Percentiles rank a stretch among this genome's conserved stretches.
These are phyloP conservation scores for Sinocyclocheilus grahami DNA, from an alignment of 2,113 vertebrate genomes.

Conservation along the genomic window DNA sequence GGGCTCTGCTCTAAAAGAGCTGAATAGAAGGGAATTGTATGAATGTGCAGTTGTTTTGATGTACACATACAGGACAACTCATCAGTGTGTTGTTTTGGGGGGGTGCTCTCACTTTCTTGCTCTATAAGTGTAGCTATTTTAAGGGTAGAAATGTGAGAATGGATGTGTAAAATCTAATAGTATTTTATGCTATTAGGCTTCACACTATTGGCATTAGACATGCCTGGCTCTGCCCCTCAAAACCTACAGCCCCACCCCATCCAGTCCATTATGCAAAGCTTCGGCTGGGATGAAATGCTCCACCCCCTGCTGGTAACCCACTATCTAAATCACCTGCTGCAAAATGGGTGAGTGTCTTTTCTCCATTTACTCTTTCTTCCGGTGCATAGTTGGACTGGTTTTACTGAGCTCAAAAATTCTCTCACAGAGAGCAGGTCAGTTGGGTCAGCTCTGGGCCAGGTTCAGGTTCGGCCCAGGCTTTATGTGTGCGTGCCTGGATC, in stretches of 20 bases:
- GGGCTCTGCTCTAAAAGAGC: conserved; percentile 25
- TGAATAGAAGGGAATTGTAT: not conserved
- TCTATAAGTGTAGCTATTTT: not conserved
- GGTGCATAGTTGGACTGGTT: not conserved
- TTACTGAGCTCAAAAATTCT: not conserved
- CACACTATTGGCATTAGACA: conserved; percentile 87
- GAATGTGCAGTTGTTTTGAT: not conserved
- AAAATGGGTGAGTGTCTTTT: conserved; percentile 80
- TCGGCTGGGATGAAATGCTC: conserved; percentile 96
- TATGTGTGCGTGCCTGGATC: conserved; percentile 91
- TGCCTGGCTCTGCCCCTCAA: conserved; percentile 84
- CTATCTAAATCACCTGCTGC: conserved; percentile 89
- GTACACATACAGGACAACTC: conserved; percentile 2
- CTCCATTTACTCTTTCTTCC: not conserved
- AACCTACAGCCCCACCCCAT: conserved; percentile 91
- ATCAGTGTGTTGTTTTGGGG: not conserved
- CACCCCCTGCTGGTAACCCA: conserved; percentile 87
- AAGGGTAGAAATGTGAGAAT: not conserved
- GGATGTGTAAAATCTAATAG: conserved; percentile 5
- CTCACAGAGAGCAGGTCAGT: conserved; percentile 79
- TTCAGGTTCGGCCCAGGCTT: conserved; percentile 80
- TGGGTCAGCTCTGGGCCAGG: conserved; percentile 70
- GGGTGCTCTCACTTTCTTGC: not conserved
- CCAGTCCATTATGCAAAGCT: conserved; percentile 86
- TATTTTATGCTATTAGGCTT: conserved; percentile 78